Evolutionary conservation across 1,140 invertebrate genomes (phyloP).

Genomic region (Drosophila varians): DNA sequence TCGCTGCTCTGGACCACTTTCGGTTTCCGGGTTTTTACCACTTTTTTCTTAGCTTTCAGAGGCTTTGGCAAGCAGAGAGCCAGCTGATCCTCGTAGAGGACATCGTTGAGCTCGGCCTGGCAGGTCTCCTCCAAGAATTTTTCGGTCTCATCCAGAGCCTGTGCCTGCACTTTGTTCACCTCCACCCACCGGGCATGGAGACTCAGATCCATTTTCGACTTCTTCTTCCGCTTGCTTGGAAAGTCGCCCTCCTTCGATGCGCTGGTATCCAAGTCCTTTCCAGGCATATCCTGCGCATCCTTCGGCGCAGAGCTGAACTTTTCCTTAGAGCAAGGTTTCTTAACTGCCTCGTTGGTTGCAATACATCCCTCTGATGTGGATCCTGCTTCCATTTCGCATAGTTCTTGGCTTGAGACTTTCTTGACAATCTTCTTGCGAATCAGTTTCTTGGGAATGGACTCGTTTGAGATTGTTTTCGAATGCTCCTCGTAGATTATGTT

Average conservation of each 20-base stretch:
- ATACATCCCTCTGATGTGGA: neutral
- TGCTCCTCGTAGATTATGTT: neutral
- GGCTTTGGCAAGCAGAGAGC: neutral
- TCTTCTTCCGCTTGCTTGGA: neutral
- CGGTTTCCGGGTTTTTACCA: neutral
- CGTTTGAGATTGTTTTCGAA: neutral
- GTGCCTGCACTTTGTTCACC: slow-evolving; percentile 38
- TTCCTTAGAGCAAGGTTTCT: neutral
- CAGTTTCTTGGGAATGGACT: neutral
- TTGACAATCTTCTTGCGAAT: neutral
- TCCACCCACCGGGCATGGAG: slow-evolving; percentile 64
- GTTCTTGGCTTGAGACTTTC: neutral
- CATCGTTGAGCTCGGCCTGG: slow-evolving; percentile 4
- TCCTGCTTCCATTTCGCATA: neutral
- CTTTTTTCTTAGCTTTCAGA: neutral
- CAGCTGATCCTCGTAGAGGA: slow-evolving; percentile 14
- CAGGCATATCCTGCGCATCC: neutral
- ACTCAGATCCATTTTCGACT: slow-evolving; percentile 16
- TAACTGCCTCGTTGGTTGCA: neutral
- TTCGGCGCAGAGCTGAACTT: neutral
- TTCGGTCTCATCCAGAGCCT: slow-evolving; percentile 45
- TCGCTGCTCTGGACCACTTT: neutral
- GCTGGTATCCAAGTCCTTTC: neutral
- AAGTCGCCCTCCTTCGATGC: neutral
- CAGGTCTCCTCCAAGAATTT: slow-evolving; percentile 34